Evolutionary conservation across 2,888 invertebrate species (phyloP).

Genomic region (Anticlea derivata): DNA sequence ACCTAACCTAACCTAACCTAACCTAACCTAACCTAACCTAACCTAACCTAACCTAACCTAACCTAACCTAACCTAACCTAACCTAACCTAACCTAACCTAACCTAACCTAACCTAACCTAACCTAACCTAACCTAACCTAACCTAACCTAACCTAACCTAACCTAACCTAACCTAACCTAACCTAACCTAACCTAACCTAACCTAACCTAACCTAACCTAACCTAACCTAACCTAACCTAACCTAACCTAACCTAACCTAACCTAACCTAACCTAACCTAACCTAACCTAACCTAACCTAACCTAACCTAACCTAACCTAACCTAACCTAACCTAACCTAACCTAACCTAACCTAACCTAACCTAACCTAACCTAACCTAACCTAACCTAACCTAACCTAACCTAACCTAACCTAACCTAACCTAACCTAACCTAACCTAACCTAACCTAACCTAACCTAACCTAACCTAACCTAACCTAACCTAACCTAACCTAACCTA

Average conservation of each 20-base stretch:
- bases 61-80: slow-evolving; percentile 19
- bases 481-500: slow-evolving; percentile 33
- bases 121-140: slow-evolving; percentile 36
- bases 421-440: slow-evolving; percentile 35
- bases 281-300: slow-evolving; percentile 39
- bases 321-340: slow-evolving; percentile 29
- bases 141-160: slow-evolving; percentile 33
- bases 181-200: slow-evolving; percentile 27
- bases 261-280: slow-evolving; percentile 40
- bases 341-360: slow-evolving; percentile 31
- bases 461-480: slow-evolving; percentile 28
- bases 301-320: slow-evolving; percentile 35
- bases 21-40: slow-evolving; percentile 29
- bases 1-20: slow-evolving; percentile 23
- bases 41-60: slow-evolving; percentile 30
- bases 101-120: slow-evolving; percentile 31
- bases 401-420: slow-evolving; percentile 30
- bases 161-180: slow-evolving; percentile 36
- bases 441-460: slow-evolving; percentile 33
- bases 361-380: slow-evolving; percentile 18
- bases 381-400: slow-evolving; percentile 20
- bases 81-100: slow-evolving; percentile 22
- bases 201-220: slow-evolving; percentile 26
- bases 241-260: slow-evolving; percentile 27
- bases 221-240: slow-evolving; percentile 21